These are phyloP conservation scores for Urocyon cinereoargenteus DNA, from an alignment of 2,797 vertebrate genomes.

Conservation along the genomic window DNA sequence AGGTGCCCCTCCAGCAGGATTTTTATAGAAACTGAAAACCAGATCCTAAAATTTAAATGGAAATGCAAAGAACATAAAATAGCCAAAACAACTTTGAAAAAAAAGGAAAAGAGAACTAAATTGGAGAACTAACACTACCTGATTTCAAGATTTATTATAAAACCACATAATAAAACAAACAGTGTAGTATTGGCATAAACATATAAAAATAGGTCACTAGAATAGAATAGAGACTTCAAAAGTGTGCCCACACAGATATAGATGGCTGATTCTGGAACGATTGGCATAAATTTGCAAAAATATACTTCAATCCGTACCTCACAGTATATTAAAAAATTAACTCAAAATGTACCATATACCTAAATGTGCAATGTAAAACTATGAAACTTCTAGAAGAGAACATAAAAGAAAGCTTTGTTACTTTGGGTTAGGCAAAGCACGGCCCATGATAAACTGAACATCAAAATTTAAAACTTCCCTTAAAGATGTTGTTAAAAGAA, in stretches of 20 bases:
- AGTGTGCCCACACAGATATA: not conserved
- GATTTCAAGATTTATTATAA: not conserved
- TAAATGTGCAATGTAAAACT: conserved; percentile 6
- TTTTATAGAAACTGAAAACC: not conserved
- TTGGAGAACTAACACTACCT: not conserved
- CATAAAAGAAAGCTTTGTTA: not conserved
- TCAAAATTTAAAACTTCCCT: not conserved
- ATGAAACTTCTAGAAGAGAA: not conserved
- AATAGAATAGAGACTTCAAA: not conserved
- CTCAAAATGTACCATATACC: not conserved
- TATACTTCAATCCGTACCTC: not conserved
- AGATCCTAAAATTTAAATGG: not conserved
- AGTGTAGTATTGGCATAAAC: not conserved
- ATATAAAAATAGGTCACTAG: not conserved
- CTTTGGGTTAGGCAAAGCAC: not conserved
- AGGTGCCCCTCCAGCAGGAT: not conserved
- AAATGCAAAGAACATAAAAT: not conserved
- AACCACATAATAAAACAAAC: not conserved
- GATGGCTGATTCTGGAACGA: not conserved
- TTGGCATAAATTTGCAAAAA: not conserved
- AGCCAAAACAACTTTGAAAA: not conserved
- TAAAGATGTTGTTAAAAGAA: not conserved
- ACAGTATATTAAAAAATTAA: not conserved
- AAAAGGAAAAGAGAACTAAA: not conserved
- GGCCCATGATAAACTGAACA: not conserved